Evolutionary conservation across 2,113 vertebrate species (phyloP).

Genomic region (Laticauda colubrina): DNA sequence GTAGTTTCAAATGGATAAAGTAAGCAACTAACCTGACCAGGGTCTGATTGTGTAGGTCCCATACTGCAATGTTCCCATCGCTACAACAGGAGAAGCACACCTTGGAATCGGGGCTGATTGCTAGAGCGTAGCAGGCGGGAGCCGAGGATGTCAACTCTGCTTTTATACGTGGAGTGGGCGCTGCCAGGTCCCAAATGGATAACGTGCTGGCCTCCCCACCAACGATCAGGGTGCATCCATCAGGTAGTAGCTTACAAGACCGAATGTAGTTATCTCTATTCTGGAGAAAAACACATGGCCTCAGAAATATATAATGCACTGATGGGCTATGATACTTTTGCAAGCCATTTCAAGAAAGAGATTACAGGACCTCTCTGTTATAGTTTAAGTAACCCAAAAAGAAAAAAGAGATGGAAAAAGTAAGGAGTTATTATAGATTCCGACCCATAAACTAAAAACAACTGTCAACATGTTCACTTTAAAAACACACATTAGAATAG

Average conservation of each 20-base stretch:
- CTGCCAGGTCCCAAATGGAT: conserved; percentile 98
- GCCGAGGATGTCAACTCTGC: conserved; percentile 97
- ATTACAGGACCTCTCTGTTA: neutral
- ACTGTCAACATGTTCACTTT: neutral
- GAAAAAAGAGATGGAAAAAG: neutral
- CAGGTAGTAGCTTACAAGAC: conserved; percentile 81
- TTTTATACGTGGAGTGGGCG: conserved; percentile 96
- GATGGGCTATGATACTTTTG: conserved; percentile 18
- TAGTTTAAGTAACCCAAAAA: neutral
- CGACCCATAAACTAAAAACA: neutral
- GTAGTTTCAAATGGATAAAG: neutral
- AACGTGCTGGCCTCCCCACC: conserved; percentile 96
- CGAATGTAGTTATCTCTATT: conserved; percentile 99
- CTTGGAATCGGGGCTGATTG: conserved; percentile 98
- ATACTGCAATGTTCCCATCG: conserved; percentile 98
- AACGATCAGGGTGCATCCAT: conserved; percentile 82
- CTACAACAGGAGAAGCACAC: conserved; percentile 99
- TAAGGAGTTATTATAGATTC: neutral
- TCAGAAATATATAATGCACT: conserved; percentile 41
- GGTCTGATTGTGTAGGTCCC: conserved; percentile 99
- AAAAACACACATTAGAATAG: neutral
- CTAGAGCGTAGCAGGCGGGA: conserved; percentile 95
- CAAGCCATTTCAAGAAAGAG: conserved; percentile 37
- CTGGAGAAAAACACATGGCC: conserved; percentile 71
- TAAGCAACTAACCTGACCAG: conserved; percentile 85